Conservation (phyloP, 2,797 vertebrate species). For the Diceros bicornis region DNA sequence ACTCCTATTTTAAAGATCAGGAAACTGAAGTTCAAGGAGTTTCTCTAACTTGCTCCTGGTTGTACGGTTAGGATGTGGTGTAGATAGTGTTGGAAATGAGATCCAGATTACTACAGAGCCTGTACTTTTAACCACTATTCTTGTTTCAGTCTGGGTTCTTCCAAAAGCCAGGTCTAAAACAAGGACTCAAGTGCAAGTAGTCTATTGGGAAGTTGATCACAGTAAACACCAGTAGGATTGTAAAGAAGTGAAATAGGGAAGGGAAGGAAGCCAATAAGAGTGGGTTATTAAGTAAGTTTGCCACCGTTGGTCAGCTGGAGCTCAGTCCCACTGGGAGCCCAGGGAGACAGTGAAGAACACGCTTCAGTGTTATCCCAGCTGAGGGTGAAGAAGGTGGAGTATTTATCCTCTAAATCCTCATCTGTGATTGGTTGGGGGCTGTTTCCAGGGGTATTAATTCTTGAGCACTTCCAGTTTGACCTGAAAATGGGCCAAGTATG, state of each 20-base stretch:
- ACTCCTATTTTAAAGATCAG: slow-evolving; percentile 10
- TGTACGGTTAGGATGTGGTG: background rate
- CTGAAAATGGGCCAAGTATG: background rate
- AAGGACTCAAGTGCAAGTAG: background rate
- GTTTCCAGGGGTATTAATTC: background rate
- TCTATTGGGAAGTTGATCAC: background rate
- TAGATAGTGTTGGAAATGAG: background rate
- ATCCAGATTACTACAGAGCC: background rate
- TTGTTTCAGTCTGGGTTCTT: background rate
- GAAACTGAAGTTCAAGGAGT: background rate
- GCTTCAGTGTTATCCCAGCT: background rate
- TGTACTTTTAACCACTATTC: background rate
- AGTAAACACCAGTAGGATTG: background rate
- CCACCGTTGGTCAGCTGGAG: background rate
- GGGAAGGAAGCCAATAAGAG: background rate
- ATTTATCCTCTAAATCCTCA: background rate
- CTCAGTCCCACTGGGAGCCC: background rate
- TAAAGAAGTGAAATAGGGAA: background rate
- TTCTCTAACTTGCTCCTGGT: background rate
- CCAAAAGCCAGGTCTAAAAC: background rate
- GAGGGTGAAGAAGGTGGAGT: background rate
- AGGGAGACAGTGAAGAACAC: too few species aligned
- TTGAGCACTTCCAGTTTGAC: background rate
- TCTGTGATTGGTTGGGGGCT: background rate
- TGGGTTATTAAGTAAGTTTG: background rate